These are phyloP conservation scores for Puffinus mauretanicus DNA, from an alignment of 2,113 vertebrate species.

Conservation along the genomic window DNA sequence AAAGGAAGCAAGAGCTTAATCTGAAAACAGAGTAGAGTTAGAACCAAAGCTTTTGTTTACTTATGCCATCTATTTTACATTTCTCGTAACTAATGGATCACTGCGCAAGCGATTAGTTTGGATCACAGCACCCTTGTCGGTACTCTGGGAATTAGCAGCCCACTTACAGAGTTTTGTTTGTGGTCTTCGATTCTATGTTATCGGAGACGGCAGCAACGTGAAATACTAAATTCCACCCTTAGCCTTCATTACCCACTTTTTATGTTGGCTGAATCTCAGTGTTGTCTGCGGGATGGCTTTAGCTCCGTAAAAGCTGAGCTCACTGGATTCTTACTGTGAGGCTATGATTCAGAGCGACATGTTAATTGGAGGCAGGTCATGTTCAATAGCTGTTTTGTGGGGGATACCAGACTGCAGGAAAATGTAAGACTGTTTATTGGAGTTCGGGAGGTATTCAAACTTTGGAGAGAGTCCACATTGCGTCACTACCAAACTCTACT, in stretches of 20 bases:
- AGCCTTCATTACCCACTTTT: conserved; percentile 10
- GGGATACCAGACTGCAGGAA: not conserved
- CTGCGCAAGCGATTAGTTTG: not conserved
- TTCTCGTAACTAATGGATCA: not conserved
- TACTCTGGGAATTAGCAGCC: not conserved
- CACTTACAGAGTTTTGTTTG: not conserved
- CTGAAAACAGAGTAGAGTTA: not conserved
- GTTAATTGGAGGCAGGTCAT: conserved; percentile 29
- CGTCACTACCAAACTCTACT: not conserved
- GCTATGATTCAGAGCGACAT: not conserved
- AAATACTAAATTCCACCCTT: conserved; percentile 4
- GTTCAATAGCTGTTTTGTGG: conserved; percentile 28
- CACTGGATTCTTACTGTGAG: not conserved
- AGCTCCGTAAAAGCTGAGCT: not conserved
- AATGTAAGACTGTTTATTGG: not conserved
- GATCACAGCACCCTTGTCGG: not conserved
- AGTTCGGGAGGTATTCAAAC: not conserved
- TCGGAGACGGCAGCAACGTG: not conserved
- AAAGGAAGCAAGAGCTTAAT: not conserved
- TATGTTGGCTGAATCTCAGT: not conserved
- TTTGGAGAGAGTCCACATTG: not conserved
- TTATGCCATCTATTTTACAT: not conserved
- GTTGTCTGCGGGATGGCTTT: conserved; percentile 1
- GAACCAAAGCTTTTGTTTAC: not conserved
- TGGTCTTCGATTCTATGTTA: not conserved